Percentiles rank a stretch among this genome's conserved stretches.
Evolutionary conservation across 2,113 vertebrate genomes (phyloP).

Genomic region (Piaya cayana): DNA sequence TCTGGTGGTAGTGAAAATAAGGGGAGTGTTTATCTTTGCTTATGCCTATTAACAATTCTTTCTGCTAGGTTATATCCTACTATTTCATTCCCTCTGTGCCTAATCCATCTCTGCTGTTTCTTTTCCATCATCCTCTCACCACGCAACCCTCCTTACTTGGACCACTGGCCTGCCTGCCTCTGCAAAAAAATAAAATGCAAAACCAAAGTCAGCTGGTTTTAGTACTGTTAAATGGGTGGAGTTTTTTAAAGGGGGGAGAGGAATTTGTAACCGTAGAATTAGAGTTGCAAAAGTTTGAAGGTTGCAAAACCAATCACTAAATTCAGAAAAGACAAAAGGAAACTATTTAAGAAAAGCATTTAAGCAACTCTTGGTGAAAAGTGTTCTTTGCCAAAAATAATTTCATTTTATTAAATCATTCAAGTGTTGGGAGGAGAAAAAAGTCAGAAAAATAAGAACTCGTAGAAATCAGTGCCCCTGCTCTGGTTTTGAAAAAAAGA

Average conservation of each 20-base stretch:
- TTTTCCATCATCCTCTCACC: background rate
- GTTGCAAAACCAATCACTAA: background rate
- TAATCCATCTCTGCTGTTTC: background rate
- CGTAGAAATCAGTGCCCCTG: background rate
- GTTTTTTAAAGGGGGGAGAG: background rate
- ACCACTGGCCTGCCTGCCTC: background rate
- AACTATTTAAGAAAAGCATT: background rate
- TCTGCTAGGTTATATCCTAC: background rate
- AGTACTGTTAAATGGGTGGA: background rate
- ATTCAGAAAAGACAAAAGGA: background rate
- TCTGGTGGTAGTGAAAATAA: background rate
- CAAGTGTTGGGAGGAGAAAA: background rate
- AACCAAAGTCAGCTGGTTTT: background rate
- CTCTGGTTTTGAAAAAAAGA: background rate
- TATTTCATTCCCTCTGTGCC: background rate
- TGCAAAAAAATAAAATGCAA: background rate
- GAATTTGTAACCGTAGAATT: background rate
- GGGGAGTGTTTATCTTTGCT: background rate
- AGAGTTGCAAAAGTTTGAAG: background rate
- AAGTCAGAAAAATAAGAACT: background rate
- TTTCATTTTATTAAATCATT: background rate
- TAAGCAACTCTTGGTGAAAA: background rate
- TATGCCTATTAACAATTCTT: background rate
- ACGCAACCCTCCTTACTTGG: background rate
- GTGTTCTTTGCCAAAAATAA: conserved; percentile 24